Conservation (phyloP, 2,113 vertebrate species). For the Panurus biarmicus region DNA sequence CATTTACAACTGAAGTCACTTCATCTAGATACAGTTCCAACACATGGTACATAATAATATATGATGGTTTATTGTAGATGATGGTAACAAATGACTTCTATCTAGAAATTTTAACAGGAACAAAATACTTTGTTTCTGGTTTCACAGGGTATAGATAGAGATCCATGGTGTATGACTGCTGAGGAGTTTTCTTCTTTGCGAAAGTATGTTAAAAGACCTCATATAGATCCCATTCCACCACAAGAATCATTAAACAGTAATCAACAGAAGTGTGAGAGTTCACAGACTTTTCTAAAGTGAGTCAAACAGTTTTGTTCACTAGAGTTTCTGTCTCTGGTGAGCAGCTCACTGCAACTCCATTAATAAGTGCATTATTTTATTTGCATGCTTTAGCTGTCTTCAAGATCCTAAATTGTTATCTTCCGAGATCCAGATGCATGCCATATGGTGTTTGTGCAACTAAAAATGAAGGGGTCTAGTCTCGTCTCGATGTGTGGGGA, state of each 20-base stretch:
- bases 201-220: constrained; percentile 40
- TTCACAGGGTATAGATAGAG: constrained; percentile 34
- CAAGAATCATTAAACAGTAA: constrained; percentile 18
- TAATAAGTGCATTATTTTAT: constrained; percentile 57
- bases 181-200: constrained; percentile 52
- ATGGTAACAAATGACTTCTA: constrained; percentile 42
- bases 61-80: constrained; percentile 24
- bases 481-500: constrained; percentile 67
- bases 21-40: constrained; percentile 56
- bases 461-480: constrained; percentile 68
- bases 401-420: constrained; percentile 66
- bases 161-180: constrained; percentile 5
- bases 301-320: constrained; percentile 52
- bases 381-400: constrained; percentile 64
- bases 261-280: constrained; percentile 38
- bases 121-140: constrained; percentile 9
- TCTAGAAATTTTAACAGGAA: constrained; percentile 45
- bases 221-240: constrained; percentile 31
- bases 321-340: constrained; percentile 58
- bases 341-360: constrained; percentile 51
- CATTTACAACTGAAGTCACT: constrained; percentile 59
- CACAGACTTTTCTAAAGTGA: constrained; percentile 55
- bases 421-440: constrained; percentile 63
- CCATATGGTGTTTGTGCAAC: constrained; percentile 65
- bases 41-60: constrained; percentile 45